A percentile compares a stretch with the other conserved stretches of the same genome.
phyloP scores from a whole-genome alignment of 2,888 invertebrate genomes.

The Leptinotarsa peninsularis region DNA sequence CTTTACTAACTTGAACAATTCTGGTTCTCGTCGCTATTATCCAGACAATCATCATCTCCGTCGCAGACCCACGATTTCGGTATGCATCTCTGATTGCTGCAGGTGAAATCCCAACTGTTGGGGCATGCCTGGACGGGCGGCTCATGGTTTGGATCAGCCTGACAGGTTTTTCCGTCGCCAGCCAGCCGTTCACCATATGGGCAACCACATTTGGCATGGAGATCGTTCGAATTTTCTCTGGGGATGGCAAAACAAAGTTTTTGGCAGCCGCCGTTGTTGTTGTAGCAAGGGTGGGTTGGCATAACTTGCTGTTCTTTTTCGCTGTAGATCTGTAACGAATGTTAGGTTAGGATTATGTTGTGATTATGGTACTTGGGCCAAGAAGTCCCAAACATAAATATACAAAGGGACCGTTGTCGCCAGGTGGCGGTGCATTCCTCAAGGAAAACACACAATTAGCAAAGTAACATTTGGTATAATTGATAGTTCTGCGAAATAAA shows the following conservation, averaged over 20 bases:
- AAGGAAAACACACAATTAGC: too few species aligned
- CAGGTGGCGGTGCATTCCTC: too few species aligned
- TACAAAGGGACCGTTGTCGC: too few species aligned
- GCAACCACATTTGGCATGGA: slow-evolving; percentile 84
- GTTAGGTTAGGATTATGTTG: background rate
- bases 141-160: slow-evolving; percentile 85
- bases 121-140: slow-evolving; percentile 91
- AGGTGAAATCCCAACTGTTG: slow-evolving; percentile 93
- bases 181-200: slow-evolving; percentile 90
- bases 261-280: slow-evolving; percentile 90
- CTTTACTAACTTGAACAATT: slow-evolving; percentile 87
- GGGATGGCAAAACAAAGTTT: slow-evolving; percentile 96
- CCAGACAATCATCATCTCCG: slow-evolving; percentile 95
- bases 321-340: slow-evolving; percentile 73
- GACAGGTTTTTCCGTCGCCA: slow-evolving; percentile 78
- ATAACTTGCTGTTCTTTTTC: slow-evolving; percentile 79
- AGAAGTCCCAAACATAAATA: too few species aligned
- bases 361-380: too few species aligned
- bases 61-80: slow-evolving; percentile 96
- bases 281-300: slow-evolving; percentile 82
- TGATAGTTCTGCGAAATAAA: too few species aligned
- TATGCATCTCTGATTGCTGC: slow-evolving; percentile 91
- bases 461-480: too few species aligned
- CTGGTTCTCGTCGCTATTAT: slow-evolving; percentile 94
- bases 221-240: slow-evolving; percentile 67